Evolutionary conservation across 37 sponge, comb jelly and placozoan species (phyloP).

Genomic region (Agelas oroides): DNA sequence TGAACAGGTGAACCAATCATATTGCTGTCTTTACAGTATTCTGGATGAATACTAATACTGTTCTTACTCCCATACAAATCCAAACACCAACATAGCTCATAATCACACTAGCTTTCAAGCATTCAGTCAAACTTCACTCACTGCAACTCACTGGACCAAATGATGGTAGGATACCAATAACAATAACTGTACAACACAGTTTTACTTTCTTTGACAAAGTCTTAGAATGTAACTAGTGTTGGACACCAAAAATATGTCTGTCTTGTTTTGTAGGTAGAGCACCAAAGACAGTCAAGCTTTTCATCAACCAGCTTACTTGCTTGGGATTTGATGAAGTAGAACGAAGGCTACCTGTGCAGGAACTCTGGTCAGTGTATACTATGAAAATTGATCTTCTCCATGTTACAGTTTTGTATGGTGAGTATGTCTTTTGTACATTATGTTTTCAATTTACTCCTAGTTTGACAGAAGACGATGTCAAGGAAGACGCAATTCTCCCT

Average conservation of each 20-base stretch:
- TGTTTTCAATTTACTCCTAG: too few species aligned
- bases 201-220: too few species aligned
- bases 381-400: too few species aligned
- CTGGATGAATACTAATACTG: too few species aligned
- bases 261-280: conserved; percentile 61
- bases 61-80: too few species aligned
- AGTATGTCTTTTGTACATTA: too few species aligned
- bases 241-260: too few species aligned
- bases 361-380: conserved; percentile 56
- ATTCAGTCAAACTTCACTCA: conserved; percentile 85
- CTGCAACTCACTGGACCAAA: conserved; percentile 69
- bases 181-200: too few species aligned
- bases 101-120: conserved; percentile 61
- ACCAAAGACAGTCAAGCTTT: conserved; percentile 89
- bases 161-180: conserved; percentile 42
- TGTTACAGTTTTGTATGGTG: too few species aligned
- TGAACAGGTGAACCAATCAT: conserved; percentile 50
- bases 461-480: conserved; percentile 68
- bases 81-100: conserved; percentile 33
- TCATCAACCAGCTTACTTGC: conserved; percentile 77
- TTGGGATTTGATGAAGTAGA: conserved; percentile 91
- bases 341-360: conserved; percentile 67
- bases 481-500: conserved; percentile 63
- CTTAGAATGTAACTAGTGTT: too few species aligned
- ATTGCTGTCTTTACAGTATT: too few species aligned